Base-by-base conservation (phyloP, 2,797 vertebrate genomes). In the Ceyx erithaca region DNA sequence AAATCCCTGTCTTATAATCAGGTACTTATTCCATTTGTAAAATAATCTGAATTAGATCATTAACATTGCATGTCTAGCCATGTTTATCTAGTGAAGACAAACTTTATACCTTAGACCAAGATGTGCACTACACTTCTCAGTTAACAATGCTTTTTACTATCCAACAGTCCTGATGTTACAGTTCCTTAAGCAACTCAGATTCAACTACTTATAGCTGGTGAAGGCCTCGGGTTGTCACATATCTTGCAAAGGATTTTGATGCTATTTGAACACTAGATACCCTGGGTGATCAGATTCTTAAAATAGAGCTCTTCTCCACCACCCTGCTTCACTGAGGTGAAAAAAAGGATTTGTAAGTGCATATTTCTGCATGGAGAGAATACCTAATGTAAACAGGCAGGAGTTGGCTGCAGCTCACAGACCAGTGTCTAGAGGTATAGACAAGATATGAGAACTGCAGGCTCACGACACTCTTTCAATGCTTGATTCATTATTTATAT, bases 401-500 rank as follows among this genome's bases (percentile, higher is more conserved):
- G 33, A 69, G 30, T 0, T 81, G 51, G 13, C 51, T 84, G 55
- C 30, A 63, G 59, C 43, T 55, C 54, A 64, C 31, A 70, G 48
- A 19, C 43, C 43, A 43, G 46, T 14, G 6, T 51, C 59, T 59
- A 76, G 48, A 66, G 15, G 12, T 76, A 84, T 51, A 66, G 7
- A 14, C 1, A 6, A 30, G 41, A 70, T 31, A 30, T 71, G 41
- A 62, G 25, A 88, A 19, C 48, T 90, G 59, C 43, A 66, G 48
- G 31, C 55, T 79, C 66, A 52, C 67, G 79, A 76, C 45, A 30
- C 4, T 72, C 41, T 85, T 92, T 64, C 63, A 84, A 26, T 7
- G 14, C 19, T 41, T 88, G 31, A 33, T 90, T 79, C 78, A 94
- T 91, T 91, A 90, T 93, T 94, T 69, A 92, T 37, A n/a, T 41